These are phyloP conservation scores for Apodemus speciosus DNA, from an alignment of 2,113 vertebrate genomes.

Conservation along the genomic window DNA sequence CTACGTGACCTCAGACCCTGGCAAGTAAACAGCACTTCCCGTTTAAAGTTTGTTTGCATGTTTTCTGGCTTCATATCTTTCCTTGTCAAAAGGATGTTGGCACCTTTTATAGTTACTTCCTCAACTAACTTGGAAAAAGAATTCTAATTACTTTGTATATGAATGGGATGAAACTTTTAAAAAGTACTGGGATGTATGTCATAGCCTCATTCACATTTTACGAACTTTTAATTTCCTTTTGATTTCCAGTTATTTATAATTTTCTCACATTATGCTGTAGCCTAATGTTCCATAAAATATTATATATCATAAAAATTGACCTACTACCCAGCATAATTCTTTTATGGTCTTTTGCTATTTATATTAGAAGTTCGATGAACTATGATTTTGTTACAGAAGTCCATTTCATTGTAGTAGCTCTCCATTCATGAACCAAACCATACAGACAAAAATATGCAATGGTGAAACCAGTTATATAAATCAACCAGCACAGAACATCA, in stretches of 20 bases:
- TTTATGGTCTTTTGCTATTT: conserved; percentile 8
- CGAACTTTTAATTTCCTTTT: conserved; percentile 42
- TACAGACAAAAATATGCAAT: conserved; percentile 43
- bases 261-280: conserved; percentile 43
- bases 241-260: conserved; percentile 35
- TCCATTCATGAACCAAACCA: conserved; percentile 16
- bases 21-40: too few relatives aligned
- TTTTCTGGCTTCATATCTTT: conserved; percentile 8
- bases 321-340: not conserved
- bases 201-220: conserved; percentile 24
- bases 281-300: not conserved
- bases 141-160: conserved; percentile 34
- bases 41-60: not conserved
- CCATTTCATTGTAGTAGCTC: not conserved
- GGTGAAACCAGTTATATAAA: not conserved
- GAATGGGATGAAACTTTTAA: not conserved
- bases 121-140: conserved; percentile 4
- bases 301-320: conserved; percentile 35
- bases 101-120: not conserved
- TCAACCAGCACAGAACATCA: not conserved
- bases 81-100: not conserved
- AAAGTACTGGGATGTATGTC: not conserved
- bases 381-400: not conserved
- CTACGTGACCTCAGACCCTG: too few relatives aligned
- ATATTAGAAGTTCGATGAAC: not conserved